Conservation (phyloP, 2,888 invertebrate species). For the Rhingia campestris region DNA sequence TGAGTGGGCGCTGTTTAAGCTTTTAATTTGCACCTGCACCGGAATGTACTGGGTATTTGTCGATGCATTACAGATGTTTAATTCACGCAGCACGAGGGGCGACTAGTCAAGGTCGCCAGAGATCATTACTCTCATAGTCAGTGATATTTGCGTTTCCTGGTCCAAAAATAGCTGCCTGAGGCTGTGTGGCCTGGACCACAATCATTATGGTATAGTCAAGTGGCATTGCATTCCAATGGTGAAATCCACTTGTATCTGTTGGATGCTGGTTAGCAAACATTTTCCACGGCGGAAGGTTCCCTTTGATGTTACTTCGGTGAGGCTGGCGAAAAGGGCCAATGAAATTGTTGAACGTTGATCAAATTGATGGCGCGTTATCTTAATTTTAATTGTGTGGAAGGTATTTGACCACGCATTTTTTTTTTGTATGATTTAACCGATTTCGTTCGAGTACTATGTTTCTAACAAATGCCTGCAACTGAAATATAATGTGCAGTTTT, state of each 20-base stretch:
- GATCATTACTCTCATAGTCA: constrained; percentile 56
- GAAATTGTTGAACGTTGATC: constrained; percentile 36
- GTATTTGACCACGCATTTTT: no score
- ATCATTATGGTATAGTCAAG: constrained; percentile 37
- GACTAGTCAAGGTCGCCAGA: constrained; percentile 55
- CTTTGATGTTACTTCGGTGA: constrained; percentile 30
- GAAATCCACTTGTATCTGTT: constrained; percentile 59
- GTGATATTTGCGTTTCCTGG: constrained; percentile 54
- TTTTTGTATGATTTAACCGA: no score
- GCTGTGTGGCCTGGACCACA: constrained; percentile 24
- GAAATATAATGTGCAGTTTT: no score
- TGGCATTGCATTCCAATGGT: constrained; percentile 47
- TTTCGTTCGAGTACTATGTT: no score
- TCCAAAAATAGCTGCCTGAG: constrained; percentile 31
- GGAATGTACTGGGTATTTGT: constrained; percentile 15
- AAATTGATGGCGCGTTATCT: constrained; percentile 9
- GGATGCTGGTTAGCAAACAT: constrained; percentile 30
- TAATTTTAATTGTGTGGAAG: background rate
- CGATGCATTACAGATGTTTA: constrained; percentile 30
- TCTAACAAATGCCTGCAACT: no score
- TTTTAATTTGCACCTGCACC: constrained; percentile 63
- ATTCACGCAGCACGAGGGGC: background rate
- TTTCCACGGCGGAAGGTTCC: constrained; percentile 17
- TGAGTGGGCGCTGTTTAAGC: constrained; percentile 38
- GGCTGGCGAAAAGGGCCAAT: constrained; percentile 34